Conservation (phyloP, 2,113 vertebrate genomes). For the Melanotaenia duboulayi region DNA sequence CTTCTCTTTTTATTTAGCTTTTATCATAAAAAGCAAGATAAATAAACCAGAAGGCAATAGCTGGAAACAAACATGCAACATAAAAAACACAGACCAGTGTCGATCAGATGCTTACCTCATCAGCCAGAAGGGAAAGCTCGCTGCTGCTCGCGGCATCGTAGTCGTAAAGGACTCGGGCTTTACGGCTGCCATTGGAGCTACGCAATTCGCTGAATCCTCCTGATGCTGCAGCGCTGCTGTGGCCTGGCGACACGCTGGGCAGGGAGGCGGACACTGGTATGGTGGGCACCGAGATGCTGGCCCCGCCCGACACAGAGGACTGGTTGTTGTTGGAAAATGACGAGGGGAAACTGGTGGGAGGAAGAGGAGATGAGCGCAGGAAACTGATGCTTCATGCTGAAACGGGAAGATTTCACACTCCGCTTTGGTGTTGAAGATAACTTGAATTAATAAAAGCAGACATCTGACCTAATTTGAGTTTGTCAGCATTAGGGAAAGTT, state of each 20-base stretch:
- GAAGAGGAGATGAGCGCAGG: background rate
- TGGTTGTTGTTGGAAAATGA: conserved; percentile 96
- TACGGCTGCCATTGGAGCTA: conserved; percentile 88
- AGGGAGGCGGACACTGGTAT: conserved; percentile 85
- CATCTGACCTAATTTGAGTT: background rate
- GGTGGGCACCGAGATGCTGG: conserved; percentile 85
- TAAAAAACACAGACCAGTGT: no score
- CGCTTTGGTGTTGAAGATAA: no score
- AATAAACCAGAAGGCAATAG: no score
- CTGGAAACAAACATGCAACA: no score
- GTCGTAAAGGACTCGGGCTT: conserved; percentile 96
- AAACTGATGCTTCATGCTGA: background rate
- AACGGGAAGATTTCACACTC: no score
- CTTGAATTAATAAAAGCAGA: background rate
- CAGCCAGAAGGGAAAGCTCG: conserved; percentile 95
- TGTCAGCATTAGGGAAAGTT: background rate
- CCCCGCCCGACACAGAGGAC: conserved; percentile 81
- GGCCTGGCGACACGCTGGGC: conserved; percentile 82
- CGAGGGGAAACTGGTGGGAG: conserved; percentile 89
- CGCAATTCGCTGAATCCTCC: conserved; percentile 89
- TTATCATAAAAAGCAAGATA: no score
- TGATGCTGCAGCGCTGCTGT: conserved; percentile 71
- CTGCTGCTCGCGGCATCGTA: conserved; percentile 96
- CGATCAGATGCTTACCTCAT: conserved; percentile 86
- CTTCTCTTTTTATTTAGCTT: no score